Evolutionary conservation across 2,888 invertebrate genomes (phyloP).

Genomic region (Andrena dorsata): DNA sequence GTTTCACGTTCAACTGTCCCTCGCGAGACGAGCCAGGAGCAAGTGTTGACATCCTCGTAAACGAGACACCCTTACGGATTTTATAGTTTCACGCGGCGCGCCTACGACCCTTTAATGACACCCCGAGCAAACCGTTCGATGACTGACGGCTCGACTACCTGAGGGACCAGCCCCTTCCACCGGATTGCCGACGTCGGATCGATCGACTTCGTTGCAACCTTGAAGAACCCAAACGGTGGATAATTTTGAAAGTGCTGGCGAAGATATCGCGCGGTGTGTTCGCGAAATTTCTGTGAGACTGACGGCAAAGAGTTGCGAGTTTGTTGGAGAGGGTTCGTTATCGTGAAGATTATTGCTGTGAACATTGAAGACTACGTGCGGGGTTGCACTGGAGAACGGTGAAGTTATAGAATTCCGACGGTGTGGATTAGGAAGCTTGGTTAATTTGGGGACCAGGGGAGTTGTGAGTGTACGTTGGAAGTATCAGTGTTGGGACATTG

Average conservation of each 20-base stretch:
- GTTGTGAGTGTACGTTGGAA: not conserved
- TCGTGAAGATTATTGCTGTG: too few relatives aligned
- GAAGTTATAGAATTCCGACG: not conserved
- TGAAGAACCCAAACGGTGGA: not conserved
- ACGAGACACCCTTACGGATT: not conserved
- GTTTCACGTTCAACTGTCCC: slow-evolving; percentile 34
- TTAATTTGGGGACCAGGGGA: not conserved
- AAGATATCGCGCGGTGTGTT: not conserved
- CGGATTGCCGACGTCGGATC: not conserved
- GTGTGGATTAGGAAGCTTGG: not conserved
- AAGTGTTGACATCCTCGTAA: slow-evolving; percentile 29
- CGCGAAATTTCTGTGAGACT: not conserved
- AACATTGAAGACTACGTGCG: not conserved
- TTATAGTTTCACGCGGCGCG: not conserved
- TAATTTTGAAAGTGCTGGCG: not conserved
- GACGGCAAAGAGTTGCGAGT: not conserved
- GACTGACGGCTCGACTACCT: not conserved
- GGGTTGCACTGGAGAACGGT: not conserved
- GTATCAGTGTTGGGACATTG: not conserved
- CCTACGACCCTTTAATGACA: slow-evolving; percentile 4
- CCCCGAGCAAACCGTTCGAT: not conserved
- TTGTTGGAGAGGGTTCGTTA: not conserved
- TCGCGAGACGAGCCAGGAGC: slow-evolving; percentile 14
- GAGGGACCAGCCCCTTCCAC: not conserved
- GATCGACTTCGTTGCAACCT: not conserved